Evolutionary conservation across 2,113 vertebrate species (phyloP).

Genomic region (Tringa solitaria): DNA sequence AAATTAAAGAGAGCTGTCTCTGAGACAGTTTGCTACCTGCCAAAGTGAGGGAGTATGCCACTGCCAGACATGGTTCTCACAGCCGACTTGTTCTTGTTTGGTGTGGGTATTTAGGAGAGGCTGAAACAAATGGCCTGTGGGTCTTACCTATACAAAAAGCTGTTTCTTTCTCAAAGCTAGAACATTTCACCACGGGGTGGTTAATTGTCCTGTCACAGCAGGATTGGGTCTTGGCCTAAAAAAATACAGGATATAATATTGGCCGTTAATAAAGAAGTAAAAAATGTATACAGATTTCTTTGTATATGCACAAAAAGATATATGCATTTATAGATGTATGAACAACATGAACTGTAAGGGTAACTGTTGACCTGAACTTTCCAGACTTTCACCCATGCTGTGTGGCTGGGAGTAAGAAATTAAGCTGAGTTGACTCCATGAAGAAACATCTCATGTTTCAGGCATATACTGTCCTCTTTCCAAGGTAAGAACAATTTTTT

Average conservation of each 20-base stretch:
- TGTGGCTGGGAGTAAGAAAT: not conserved
- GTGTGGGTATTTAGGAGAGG: not conserved
- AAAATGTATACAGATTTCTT: not conserved
- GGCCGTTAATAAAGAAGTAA: not conserved
- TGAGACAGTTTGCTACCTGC: not conserved
- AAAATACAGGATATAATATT: not conserved
- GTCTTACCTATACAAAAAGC: not conserved
- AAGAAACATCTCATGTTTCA: not conserved
- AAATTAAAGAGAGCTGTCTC: not conserved
- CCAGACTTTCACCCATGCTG: not conserved
- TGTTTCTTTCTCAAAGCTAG: not conserved
- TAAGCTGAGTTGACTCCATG: not conserved
- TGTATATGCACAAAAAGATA: not conserved
- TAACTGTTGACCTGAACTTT: not conserved
- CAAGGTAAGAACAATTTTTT: not conserved
- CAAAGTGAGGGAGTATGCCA: not conserved
- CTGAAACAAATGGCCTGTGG: not conserved
- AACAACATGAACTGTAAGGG: not conserved
- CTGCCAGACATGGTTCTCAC: not conserved
- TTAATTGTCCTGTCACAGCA: conserved; percentile 7
- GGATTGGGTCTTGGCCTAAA: not conserved
- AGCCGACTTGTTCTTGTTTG: not conserved
- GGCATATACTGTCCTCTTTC: not conserved
- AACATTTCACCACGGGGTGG: not conserved
- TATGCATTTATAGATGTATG: not conserved